Evolutionary conservation across 2,113 vertebrate genomes (phyloP).

Genomic region (Bothrops jararaca): DNA sequence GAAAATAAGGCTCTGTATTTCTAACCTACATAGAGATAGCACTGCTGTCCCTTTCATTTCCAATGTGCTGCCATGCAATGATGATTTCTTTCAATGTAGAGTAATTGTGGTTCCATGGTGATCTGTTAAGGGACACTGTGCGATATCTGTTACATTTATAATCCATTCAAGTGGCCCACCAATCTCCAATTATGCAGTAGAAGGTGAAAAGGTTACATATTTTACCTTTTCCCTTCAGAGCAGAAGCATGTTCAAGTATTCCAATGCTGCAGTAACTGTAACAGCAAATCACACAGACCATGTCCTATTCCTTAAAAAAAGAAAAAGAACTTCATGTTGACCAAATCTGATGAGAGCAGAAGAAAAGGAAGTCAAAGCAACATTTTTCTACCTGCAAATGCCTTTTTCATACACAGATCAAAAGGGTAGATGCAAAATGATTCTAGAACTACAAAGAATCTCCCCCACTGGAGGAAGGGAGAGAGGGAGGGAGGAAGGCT

Average conservation of each 20-base stretch:
- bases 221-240: not conserved
- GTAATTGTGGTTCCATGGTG: not conserved
- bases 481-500: no score
- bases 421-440: not conserved
- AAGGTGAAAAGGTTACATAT: not conserved
- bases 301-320: not conserved
- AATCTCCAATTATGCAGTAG: not conserved
- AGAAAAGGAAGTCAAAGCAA: not conserved
- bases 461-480: not conserved
- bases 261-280: not conserved
- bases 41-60: not conserved
- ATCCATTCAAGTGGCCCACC: not conserved
- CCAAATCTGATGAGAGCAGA: not conserved
- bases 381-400: not conserved
- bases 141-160: not conserved
- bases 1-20: not conserved
- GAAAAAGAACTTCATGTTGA: not conserved
- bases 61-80: not conserved
- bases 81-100: not conserved
- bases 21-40: not conserved
- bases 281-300: not conserved
- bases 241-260: not conserved
- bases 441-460: not conserved
- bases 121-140: not conserved
- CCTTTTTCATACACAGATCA: not conserved